These are phyloP conservation scores for Nerophis lumbriciformis DNA, from an alignment of 2,113 vertebrate species.

Conservation along the genomic window DNA sequence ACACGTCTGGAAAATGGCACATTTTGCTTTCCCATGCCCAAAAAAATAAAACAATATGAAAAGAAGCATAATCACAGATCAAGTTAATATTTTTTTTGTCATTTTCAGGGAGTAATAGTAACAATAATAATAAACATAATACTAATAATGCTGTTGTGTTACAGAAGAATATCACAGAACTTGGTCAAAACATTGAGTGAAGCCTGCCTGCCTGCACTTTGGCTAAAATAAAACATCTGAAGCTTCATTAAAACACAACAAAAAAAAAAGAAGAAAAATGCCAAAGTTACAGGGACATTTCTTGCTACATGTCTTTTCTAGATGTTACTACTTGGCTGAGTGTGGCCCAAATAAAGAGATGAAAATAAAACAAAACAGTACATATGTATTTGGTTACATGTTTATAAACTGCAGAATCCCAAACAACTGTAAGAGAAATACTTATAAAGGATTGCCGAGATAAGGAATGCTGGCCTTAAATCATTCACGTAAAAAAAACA, in stretches of 20 bases:
- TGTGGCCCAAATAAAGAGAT: conserved; percentile 80
- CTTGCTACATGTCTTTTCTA: conserved; percentile 85
- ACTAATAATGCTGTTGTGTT: conserved; percentile 69
- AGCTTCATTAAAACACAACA: conserved; percentile 79
- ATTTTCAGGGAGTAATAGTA: conserved; percentile 62
- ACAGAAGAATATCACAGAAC: conserved; percentile 73
- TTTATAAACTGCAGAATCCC: conserved; percentile 82
- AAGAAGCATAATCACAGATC: conserved; percentile 73
- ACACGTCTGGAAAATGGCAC: conserved; percentile 66
- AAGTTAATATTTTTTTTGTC: conserved; percentile 59
- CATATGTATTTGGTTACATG: conserved; percentile 84
- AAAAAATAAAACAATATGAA: conserved; percentile 40
- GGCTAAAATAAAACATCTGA: conserved; percentile 81
- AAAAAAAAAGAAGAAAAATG: conserved; percentile 60
- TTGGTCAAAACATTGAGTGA: conserved; percentile 73
- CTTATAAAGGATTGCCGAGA: conserved; percentile 85
- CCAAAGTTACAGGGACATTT: conserved; percentile 77
- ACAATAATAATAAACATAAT: conserved; percentile 50
- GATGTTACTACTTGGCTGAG: conserved; percentile 74
- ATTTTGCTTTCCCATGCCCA: conserved; percentile 52
- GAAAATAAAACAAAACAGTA: conserved; percentile 56
- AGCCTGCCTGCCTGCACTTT: conserved; percentile 81
- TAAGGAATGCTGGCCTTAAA: conserved; percentile 90
- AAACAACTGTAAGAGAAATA: conserved; percentile 81
- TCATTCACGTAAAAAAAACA: conserved; percentile 85